A percentile compares a stretch with the other conserved stretches of the same genome.
phyloP scores from a whole-genome alignment of 2,797 vertebrate genomes.

The Anas georgica region DNA sequence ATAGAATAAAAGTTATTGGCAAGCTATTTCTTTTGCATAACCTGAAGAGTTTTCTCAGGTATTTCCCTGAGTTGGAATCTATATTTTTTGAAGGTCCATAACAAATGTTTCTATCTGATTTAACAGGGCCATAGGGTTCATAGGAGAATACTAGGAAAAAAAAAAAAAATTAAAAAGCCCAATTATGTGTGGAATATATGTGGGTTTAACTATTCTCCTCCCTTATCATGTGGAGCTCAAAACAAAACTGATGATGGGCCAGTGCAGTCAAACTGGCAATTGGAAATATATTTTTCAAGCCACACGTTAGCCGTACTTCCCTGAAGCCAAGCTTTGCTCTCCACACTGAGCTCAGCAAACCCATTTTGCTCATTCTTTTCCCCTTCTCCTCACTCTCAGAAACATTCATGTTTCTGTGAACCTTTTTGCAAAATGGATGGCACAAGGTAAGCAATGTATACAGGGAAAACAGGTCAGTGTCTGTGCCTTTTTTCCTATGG shows the following conservation, averaged over 20 bases:
- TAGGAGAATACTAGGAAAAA: background rate
- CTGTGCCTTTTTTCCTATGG: background rate
- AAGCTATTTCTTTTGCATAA: background rate
- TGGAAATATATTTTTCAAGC: background rate
- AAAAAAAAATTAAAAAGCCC: background rate
- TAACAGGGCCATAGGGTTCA: background rate
- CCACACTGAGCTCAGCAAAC: background rate
- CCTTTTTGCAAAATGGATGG: background rate
- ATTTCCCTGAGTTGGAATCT: background rate
- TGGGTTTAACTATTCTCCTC: background rate
- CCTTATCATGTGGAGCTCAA: background rate
- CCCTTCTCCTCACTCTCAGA: background rate
- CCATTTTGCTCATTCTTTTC: background rate
- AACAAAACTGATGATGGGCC: background rate
- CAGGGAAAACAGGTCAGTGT: background rate
- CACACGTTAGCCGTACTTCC: accelerated
- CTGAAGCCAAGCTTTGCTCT: background rate
- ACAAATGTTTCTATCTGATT: background rate
- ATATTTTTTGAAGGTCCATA: background rate
- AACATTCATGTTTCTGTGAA: background rate
- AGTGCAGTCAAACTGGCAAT: background rate
- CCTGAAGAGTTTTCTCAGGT: background rate
- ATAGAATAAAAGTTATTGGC: background rate
- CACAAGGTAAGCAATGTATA: background rate
- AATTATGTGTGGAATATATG: background rate